phyloP scores from a whole-genome alignment of 2,113 vertebrate species.

The Crotalus horridus region DNA sequence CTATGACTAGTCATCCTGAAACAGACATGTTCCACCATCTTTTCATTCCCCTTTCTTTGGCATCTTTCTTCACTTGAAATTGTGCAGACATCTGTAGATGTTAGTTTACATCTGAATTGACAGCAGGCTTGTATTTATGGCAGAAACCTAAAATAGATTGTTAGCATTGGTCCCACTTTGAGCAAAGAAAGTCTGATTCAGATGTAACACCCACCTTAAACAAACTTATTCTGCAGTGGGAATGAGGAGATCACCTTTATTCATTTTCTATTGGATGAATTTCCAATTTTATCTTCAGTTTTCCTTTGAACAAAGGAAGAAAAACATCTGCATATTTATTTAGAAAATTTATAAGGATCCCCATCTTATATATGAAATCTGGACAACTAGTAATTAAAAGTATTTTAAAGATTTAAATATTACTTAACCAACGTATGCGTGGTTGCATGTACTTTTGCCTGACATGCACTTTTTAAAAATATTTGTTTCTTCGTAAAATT shows the following conservation, averaged over 20 bases:
- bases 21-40: neutral
- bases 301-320: neutral
- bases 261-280: neutral
- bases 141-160: neutral
- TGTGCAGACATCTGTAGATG: neutral
- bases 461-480: neutral
- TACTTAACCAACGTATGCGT: neutral
- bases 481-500: neutral
- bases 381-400: neutral
- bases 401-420: neutral
- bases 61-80: neutral
- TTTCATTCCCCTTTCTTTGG: neutral
- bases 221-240: neutral
- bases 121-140: neutral
- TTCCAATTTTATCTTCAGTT: neutral
- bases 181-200: neutral
- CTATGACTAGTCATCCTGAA: neutral
- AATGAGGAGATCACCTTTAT: neutral
- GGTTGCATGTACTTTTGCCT: neutral
- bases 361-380: neutral
- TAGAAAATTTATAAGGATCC: neutral
- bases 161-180: neutral
- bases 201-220: neutral
- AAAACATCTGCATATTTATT: neutral
- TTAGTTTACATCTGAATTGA: neutral